Base-by-base conservation (phyloP, 2,888 invertebrate genomes). In the Allolobophora icterica region DNA sequence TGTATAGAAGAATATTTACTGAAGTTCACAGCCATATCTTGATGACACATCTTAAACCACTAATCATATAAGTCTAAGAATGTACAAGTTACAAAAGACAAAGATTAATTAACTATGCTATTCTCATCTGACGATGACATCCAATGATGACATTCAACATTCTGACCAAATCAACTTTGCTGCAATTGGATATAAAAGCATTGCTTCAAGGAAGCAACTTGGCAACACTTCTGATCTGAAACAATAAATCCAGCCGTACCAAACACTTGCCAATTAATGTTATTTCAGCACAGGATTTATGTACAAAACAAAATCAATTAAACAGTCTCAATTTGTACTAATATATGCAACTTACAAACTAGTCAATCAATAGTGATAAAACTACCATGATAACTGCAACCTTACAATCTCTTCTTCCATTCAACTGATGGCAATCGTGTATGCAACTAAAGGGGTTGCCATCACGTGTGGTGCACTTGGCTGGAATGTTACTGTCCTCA, bases 21-120 rank as follows among this genome's bases (percentile, higher is more conserved):
- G 87, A 35, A 71, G 87, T 38, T 87, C 87, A 87, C 87, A 87
- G 87, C 87, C 87, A 87, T 87, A 35, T 34, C 87, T 87, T 87
- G 87, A 87, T 35, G 87, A 87, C 87, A 87, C 21, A 87, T 87
- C 24, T 87, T 71, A 71, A 71, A 0, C n/a, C 1, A 71, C n/a
- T 71, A 71, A n/a, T 71, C 71, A 71, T 71, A 71, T 4, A 71
- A 71, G n/a, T 71, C 71, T 71, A 71, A 30, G 71, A 71, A 71
- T 71, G 71, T 71, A 71, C 71, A 71, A 71, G 71, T 71, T 71
- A 71, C 71, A 71, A n/a, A 71, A 71, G 71, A 71, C 71, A 71
- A 3, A 58, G 52, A 52, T 52, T 52, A 52, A 52, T 13, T 24
- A 24, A 24, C 24, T 24, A 13, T 71, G 52, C 52, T 71, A 71